phyloP scores from a whole-genome alignment of 2,113 vertebrate genomes.

The Mola mola region DNA sequence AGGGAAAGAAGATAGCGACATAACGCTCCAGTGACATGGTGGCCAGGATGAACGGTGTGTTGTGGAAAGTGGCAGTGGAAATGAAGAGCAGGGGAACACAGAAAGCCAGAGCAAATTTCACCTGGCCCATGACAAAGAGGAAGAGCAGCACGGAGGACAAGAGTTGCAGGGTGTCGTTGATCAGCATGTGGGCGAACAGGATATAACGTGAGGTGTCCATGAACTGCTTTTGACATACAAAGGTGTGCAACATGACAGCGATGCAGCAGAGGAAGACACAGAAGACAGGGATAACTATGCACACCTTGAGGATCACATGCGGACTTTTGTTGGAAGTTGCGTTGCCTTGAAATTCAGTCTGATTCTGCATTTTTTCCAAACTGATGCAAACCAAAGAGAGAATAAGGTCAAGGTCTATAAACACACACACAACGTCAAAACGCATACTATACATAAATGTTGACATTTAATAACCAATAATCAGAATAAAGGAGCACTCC shows the following conservation, averaged over 20 bases:
- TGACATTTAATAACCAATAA: background rate
- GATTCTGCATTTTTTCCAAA: slow-evolving; percentile 71
- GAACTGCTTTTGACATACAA: slow-evolving; percentile 76
- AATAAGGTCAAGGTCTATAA: background rate
- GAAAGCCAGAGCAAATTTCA: slow-evolving; percentile 56
- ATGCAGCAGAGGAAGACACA: slow-evolving; percentile 75
- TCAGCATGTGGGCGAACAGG: slow-evolving; percentile 81
- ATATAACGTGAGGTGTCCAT: slow-evolving; percentile 79
- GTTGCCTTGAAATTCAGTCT: slow-evolving; percentile 62
- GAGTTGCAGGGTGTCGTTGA: slow-evolving; percentile 80
- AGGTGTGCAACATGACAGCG: slow-evolving; percentile 74
- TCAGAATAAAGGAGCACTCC: background rate
- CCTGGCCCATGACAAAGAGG: slow-evolving; percentile 60
- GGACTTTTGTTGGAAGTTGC: slow-evolving; percentile 50
- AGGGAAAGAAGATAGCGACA: slow-evolving; percentile 79
- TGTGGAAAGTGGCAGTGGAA: slow-evolving; percentile 74
- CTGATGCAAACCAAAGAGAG: slow-evolving; percentile 2
- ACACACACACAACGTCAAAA: background rate
- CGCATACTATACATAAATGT: background rate
- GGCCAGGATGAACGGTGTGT: slow-evolving; percentile 77
- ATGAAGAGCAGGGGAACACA: slow-evolving; percentile 73
- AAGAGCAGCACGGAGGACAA: slow-evolving; percentile 77
- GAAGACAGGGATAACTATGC: slow-evolving; percentile 74
- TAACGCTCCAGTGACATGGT: slow-evolving; percentile 83
- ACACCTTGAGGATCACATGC: slow-evolving; percentile 76